These are phyloP conservation scores for Nephrotoma guestfalica DNA, from an alignment of 2,888 invertebrate species.

Conservation along the genomic window DNA sequence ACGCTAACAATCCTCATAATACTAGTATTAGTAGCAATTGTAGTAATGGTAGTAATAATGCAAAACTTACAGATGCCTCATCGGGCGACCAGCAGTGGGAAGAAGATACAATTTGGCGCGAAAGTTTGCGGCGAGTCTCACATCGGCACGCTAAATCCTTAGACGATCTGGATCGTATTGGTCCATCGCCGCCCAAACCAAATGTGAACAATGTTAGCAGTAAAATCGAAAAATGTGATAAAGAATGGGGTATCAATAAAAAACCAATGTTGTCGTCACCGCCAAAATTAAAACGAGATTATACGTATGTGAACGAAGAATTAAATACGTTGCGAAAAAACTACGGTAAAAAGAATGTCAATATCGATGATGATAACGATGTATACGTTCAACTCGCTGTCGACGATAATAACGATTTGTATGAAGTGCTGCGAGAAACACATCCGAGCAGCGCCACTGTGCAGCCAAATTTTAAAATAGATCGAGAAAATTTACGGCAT, in stretches of 20 bases:
- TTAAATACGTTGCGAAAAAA: conserved; percentile 26
- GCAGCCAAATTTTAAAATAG: conserved; percentile 38
- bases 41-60: conserved; percentile 11
- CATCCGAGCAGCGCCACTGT: conserved; percentile 6
- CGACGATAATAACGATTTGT: conserved; percentile 20
- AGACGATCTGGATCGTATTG: conserved; percentile 57
- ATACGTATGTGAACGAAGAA: conserved; percentile 65
- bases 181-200: conserved; percentile 9
- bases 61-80: conserved; percentile 19
- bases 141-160: conserved; percentile 68
- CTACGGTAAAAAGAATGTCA: neutral
- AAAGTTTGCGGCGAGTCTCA: conserved; percentile 62
- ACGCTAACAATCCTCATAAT: neutral
- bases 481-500: conserved; percentile 72
- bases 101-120: conserved; percentile 68
- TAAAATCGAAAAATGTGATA: conserved; percentile 3
- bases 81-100: conserved; percentile 68
- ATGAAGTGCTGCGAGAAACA: conserved; percentile 29
- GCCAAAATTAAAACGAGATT: conserved; percentile 49
- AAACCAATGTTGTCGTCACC: conserved; percentile 15
- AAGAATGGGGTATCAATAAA: conserved; percentile 8
- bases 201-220: conserved; percentile 8
- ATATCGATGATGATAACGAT: conserved; percentile 33
- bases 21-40: neutral
- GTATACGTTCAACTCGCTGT: conserved; percentile 37